Conservation (phyloP, 2,888 invertebrate genomes). For the Amiota minor region DNA sequence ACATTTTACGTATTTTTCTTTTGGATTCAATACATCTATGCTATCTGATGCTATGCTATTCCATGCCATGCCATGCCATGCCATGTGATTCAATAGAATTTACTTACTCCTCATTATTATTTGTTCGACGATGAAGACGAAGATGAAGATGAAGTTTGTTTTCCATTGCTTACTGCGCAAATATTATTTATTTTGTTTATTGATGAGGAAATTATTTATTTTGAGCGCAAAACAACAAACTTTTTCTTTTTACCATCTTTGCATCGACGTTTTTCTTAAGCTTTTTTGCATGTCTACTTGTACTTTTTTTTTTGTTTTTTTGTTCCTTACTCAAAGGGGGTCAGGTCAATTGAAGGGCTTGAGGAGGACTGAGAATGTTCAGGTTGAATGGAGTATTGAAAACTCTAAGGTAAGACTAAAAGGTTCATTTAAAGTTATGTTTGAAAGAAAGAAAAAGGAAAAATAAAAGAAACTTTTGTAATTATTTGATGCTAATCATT, state of each 20-base stretch:
- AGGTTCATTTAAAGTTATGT: conserved; percentile 39
- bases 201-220: conserved; percentile 68
- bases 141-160: conserved; percentile 2
- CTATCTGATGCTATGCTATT: not conserved
- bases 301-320: conserved; percentile 10
- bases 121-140: conserved; percentile 8
- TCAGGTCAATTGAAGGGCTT: conserved; percentile 58
- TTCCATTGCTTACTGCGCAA: conserved; percentile 37
- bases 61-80: not conserved
- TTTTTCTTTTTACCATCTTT: conserved; percentile 48
- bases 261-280: not conserved
- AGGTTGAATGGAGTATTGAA: conserved; percentile 28
- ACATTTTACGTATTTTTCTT: conserved; percentile 49
- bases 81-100: not conserved
- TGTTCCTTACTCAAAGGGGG: conserved; percentile 6
- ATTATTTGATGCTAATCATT: conserved; percentile 69
- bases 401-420: conserved; percentile 7
- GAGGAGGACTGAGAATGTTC: conserved; percentile 29
- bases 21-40: not conserved
- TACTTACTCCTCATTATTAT: conserved; percentile 13
- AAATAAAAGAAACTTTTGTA: conserved; percentile 57
- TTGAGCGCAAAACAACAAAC: conserved; percentile 47
- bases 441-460: conserved; percentile 2
- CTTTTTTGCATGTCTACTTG: not conserved
- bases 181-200: conserved; percentile 69